Conservation (phyloP, 2,113 vertebrate genomes). For the Tylochromis polylepis region DNA sequence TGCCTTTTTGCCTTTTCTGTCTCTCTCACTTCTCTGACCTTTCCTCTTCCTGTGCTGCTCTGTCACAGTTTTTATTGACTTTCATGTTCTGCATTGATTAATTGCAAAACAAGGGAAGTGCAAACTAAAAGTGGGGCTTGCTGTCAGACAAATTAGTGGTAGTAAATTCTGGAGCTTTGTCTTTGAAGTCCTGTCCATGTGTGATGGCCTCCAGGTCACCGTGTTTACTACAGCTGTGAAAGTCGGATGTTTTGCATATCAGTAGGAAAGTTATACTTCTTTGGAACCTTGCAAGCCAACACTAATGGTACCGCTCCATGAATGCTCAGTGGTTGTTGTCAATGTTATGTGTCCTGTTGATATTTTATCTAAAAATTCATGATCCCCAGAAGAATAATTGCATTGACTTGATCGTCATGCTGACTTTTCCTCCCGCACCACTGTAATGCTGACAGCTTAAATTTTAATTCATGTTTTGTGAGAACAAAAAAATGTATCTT, state of each 20-base stretch:
- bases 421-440: background rate
- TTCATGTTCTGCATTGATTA: conserved; percentile 60
- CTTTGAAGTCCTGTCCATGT: background rate
- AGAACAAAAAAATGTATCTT: background rate
- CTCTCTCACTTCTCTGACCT: conserved; percentile 1
- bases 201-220: background rate
- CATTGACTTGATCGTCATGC: background rate
- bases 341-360: background rate
- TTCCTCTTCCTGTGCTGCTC: conserved; percentile 49
- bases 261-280: background rate
- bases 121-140: conserved; percentile 23
- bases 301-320: background rate
- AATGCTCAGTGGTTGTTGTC: background rate
- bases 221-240: background rate
- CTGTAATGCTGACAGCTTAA: background rate
- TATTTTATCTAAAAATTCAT: background rate
- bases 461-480: background rate
- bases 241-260: background rate
- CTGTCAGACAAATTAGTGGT: conserved; percentile 6
- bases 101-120: conserved; percentile 12
- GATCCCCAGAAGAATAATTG: background rate
- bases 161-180: background rate
- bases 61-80: conserved; percentile 32
- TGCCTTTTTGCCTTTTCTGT: background rate
- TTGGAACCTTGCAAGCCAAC: background rate